Percentiles rank a stretch among this genome's conserved stretches.
Evolutionary conservation across 1,140 invertebrate genomes (phyloP).

Genomic region (Micrasema minimum): DNA sequence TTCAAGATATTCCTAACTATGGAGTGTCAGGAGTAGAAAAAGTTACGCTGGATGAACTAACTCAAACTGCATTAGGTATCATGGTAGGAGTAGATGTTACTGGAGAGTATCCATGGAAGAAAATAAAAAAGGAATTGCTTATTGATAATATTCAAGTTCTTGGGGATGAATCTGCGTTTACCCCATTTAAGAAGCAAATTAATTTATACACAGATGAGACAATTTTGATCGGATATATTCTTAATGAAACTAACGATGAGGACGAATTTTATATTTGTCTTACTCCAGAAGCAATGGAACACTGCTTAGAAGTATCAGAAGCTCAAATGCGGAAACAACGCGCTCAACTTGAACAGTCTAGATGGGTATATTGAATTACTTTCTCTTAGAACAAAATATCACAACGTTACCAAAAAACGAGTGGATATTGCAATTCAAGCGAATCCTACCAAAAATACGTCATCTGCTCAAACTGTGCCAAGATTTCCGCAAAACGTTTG

Average conservation of each 20-base stretch:
- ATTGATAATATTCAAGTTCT: constrained; percentile 68
- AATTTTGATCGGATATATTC: constrained; percentile 76
- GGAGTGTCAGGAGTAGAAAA: constrained; percentile 62
- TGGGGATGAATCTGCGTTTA: constrained; percentile 69
- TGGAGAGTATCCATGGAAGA: constrained; percentile 79
- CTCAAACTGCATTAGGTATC: constrained; percentile 65
- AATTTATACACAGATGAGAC: constrained; percentile 65
- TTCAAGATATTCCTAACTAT: constrained; percentile 52
- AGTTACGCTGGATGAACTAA: constrained; percentile 60
- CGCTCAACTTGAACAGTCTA: constrained; percentile 69
- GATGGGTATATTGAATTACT: constrained; percentile 76
- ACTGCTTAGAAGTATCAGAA: constrained; percentile 69
- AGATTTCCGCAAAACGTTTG: constrained; percentile 73
- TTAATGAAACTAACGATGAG: constrained; percentile 68
- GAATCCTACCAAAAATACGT: constrained; percentile 59
- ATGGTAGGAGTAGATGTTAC: constrained; percentile 70
- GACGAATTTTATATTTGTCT: constrained; percentile 79
- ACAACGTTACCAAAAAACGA: constrained; percentile 68
- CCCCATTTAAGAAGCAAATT: constrained; percentile 66
- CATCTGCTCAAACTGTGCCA: constrained; percentile 73
- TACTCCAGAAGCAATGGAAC: constrained; percentile 68
- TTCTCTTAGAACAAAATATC: constrained; percentile 67
- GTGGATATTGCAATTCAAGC: constrained; percentile 68
- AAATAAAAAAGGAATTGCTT: constrained; percentile 70
- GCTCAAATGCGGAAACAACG: constrained; percentile 65